These are phyloP conservation scores for Struthidea cinerea DNA, from an alignment of 2,113 vertebrate genomes.

Conservation along the genomic window DNA sequence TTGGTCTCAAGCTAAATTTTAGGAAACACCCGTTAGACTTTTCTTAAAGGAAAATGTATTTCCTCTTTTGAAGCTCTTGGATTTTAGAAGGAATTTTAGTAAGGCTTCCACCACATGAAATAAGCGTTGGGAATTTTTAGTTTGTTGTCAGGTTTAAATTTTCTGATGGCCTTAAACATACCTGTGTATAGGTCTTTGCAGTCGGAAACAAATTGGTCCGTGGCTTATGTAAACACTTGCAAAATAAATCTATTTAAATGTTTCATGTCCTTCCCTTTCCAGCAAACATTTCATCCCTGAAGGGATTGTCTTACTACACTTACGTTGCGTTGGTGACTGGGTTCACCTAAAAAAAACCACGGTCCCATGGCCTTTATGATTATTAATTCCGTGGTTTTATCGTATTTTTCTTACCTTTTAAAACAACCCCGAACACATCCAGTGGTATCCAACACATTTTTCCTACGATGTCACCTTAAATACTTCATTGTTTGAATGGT, in stretches of 20 bases:
- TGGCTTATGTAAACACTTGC: slow-evolving; percentile 31
- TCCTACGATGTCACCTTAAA: neutral
- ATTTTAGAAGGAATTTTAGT: neutral
- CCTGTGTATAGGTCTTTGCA: slow-evolving; percentile 19
- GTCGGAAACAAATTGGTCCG: neutral
- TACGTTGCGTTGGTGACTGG: no score
- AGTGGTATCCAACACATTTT: neutral
- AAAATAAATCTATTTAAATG: slow-evolving; percentile 40
- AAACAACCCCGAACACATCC: neutral
- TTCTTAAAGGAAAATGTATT: neutral
- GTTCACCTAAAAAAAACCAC: neutral
- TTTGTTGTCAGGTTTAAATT: neutral
- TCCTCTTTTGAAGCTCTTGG: neutral
- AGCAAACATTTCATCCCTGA: neutral
- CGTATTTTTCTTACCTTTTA: neutral
- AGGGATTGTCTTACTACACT: no score
- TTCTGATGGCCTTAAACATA: slow-evolving; percentile 50
- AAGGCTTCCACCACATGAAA: neutral
- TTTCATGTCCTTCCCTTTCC: slow-evolving; percentile 22
- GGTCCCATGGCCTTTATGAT: neutral
- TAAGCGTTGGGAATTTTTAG: neutral
- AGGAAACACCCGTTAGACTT: neutral
- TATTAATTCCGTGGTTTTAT: neutral
- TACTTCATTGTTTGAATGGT: neutral
- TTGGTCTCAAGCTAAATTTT: neutral